Conservation (phyloP, 2,113 vertebrate genomes). For the Tetraodon nigroviridis region DNA sequence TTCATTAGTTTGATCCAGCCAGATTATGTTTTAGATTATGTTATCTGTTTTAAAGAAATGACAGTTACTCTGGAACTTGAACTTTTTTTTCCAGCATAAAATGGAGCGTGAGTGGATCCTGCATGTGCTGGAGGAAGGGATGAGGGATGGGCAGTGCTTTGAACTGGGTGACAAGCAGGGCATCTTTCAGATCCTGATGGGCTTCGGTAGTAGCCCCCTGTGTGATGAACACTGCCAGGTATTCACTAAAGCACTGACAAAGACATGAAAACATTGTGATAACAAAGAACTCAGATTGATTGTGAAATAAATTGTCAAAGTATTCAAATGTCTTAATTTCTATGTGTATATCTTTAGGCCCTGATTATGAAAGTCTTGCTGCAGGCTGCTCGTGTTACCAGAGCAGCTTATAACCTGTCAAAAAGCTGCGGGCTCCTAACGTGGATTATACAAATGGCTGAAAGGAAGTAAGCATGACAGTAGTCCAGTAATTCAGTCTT, state of each 20-base stretch:
- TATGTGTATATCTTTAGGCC: constrained; percentile 57
- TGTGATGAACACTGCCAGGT: constrained; percentile 81
- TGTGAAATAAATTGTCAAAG: no score
- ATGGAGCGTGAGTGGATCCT: constrained; percentile 85
- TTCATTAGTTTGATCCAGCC: constrained; percentile 36
- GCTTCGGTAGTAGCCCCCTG: constrained; percentile 83
- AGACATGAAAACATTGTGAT: background rate
- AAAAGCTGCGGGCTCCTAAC: constrained; percentile 82
- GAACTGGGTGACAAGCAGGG: constrained; percentile 81
- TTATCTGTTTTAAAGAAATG: constrained; percentile 8
- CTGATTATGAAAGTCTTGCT: constrained; percentile 82
- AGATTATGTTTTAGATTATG: constrained; percentile 17
- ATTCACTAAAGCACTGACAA: constrained; percentile 2
- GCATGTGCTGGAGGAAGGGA: constrained; percentile 79
- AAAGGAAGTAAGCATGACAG: constrained; percentile 72
- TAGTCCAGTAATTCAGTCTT: background rate
- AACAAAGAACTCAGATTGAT: no score
- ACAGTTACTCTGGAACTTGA: background rate
- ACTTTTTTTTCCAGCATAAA: constrained; percentile 74
- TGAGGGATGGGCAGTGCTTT: constrained; percentile 81
- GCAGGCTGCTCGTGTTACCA: constrained; percentile 73
- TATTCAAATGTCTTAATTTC: background rate
- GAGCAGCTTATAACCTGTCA: constrained; percentile 82
- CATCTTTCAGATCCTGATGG: constrained; percentile 81
- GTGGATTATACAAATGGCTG: constrained; percentile 81